Evolutionary conservation across 2,888 invertebrate genomes (phyloP).

Genomic region (Zhengitettix transpicula): DNA sequence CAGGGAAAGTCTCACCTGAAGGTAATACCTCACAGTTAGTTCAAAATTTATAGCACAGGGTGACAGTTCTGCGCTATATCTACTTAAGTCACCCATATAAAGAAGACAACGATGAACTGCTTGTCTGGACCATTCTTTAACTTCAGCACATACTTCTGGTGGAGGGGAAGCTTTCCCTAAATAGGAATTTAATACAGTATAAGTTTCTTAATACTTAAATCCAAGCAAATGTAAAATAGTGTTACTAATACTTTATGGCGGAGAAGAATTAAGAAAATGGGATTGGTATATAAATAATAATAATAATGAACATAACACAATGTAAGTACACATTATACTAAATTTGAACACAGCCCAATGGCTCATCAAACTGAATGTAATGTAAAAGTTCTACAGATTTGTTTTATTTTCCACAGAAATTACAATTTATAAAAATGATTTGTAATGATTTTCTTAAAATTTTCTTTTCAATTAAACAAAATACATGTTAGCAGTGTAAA

Average conservation of each 20-base stretch:
- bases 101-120: constrained; percentile 72
- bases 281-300: too few relatives aligned
- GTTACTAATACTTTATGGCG: constrained; percentile 4
- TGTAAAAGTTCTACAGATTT: too few relatives aligned
- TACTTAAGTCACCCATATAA: constrained; percentile 77
- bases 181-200: not conserved
- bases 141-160: constrained; percentile 6
- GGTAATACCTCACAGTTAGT: constrained; percentile 68
- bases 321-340: too few relatives aligned
- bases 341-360: too few relatives aligned
- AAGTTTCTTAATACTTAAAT: not conserved
- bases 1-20: constrained; percentile 16
- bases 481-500: too few relatives aligned
- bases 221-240: constrained; percentile 13
- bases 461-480: too few relatives aligned
- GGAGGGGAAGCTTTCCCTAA: constrained; percentile 10
- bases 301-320: too few relatives aligned
- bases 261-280: not conserved
- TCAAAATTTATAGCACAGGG: constrained; percentile 43
- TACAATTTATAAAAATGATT: too few relatives aligned
- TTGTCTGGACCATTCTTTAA: constrained; percentile 46
- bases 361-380: too few relatives aligned
- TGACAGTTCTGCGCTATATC: constrained; percentile 67
- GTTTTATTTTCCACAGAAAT: too few relatives aligned
- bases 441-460: too few relatives aligned